A percentile compares a stretch with the other conserved stretches of the same genome.
Conservation (phyloP, 2,113 vertebrate species). For the Dromiciops gliroides region DNA sequence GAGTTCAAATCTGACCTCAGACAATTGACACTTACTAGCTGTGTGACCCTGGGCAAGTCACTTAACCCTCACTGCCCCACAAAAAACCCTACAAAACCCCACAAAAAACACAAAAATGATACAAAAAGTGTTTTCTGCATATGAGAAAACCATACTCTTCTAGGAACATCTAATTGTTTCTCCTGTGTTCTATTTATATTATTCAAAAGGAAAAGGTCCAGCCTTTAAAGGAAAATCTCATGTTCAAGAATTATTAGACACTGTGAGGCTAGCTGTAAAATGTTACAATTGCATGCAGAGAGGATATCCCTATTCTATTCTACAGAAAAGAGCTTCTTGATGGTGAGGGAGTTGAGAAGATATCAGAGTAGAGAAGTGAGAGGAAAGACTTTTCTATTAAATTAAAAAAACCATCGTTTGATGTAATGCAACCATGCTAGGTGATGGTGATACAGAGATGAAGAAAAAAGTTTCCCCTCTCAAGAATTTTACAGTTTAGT, state of each 20-base stretch:
- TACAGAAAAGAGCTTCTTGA: not conserved
- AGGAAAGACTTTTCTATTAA: not conserved
- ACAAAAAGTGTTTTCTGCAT: not conserved
- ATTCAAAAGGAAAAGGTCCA: not conserved
- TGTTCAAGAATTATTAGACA: not conserved
- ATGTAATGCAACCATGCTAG: not conserved
- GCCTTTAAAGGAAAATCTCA: not conserved
- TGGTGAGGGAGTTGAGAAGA: not conserved
- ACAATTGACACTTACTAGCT: too few species aligned
- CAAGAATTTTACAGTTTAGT: not conserved
- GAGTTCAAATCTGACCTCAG: too few species aligned
- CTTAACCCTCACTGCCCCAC: too few species aligned
- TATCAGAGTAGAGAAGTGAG: not conserved
- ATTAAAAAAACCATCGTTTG: not conserved
- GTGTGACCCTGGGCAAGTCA: too few species aligned
- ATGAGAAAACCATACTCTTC: not conserved
- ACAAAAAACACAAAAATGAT: not conserved
- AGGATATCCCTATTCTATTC: not conserved
- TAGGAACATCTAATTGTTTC: not conserved
- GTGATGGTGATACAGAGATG: not conserved
- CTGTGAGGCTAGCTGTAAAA: not conserved
- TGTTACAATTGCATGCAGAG: not conserved
- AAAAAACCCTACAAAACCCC: too few species aligned
- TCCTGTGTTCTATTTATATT: not conserved
- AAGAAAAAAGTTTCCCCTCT: not conserved